phyloP scores from a whole-genome alignment of 2,113 vertebrate species.

The Madoqua kirkii region DNA sequence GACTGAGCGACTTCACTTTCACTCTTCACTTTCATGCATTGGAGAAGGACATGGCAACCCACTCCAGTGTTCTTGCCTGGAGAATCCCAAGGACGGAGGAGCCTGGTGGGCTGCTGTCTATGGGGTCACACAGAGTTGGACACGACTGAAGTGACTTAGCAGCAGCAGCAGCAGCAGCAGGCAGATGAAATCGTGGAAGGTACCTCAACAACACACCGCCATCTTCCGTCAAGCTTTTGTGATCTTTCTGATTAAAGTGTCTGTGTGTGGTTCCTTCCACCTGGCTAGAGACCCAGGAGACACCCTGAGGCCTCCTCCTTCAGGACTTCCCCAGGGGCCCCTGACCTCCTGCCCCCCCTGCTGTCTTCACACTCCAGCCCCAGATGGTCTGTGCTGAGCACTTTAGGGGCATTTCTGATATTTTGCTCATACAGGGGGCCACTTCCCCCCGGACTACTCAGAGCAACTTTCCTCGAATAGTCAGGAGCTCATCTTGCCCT shows the following conservation, averaged over 20 bases:
- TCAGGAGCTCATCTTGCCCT: neutral
- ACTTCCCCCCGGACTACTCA: rapidly evolving
- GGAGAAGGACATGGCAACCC: no score
- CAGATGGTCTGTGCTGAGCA: neutral
- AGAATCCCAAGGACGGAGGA: no score
- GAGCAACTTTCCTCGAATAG: neutral
- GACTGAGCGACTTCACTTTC: no score
- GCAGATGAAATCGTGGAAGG: neutral
- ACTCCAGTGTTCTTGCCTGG: no score
- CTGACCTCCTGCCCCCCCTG: neutral
- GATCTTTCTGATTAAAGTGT: neutral
- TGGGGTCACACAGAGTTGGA: no score
- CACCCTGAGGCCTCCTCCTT: neutral
- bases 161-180: neutral
- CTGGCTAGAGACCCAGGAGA: neutral
- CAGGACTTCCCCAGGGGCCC: neutral
- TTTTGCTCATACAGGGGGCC: neutral
- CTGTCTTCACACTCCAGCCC: neutral
- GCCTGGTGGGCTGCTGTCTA: no score
- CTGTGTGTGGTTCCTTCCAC: neutral
- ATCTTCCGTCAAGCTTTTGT: neutral
- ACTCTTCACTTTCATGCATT: no score
- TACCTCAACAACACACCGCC: neutral
- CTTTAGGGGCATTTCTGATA: neutral
- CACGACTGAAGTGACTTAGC: no score